Evolutionary conservation across 2,888 invertebrate genomes (phyloP).

Genomic region (Hypomecis punctinalis): DNA sequence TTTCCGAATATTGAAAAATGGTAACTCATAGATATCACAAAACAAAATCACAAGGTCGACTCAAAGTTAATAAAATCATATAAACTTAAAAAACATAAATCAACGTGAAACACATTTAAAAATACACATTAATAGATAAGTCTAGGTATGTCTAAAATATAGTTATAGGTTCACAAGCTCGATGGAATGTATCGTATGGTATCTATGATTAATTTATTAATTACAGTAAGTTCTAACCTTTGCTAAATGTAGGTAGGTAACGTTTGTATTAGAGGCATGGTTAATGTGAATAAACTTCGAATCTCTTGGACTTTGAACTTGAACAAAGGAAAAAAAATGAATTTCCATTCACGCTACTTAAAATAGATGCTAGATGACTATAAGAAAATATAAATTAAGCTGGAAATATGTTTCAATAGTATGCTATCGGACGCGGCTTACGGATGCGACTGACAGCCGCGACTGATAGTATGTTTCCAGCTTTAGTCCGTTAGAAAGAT

Average conservation of each 20-base stretch:
- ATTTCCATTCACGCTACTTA: no score
- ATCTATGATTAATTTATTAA: constrained; percentile 46
- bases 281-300: no score
- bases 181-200: constrained; percentile 49
- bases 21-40: constrained; percentile 64
- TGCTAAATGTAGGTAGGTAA: neutral
- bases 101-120: constrained; percentile 43
- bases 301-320: no score
- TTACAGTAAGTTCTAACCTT: neutral
- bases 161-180: constrained; percentile 60
- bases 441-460: no score
- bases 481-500: no score
- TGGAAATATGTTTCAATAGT: no score
- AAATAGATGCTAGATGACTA: no score
- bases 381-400: no score
- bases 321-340: no score
- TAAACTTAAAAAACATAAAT: constrained; percentile 46
- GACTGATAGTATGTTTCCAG: no score
- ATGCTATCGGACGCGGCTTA: no score
- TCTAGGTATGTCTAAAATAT: neutral
- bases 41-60: constrained; percentile 45
- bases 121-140: constrained; percentile 32
- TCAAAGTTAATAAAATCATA: constrained; percentile 41
- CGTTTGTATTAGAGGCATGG: neutral
- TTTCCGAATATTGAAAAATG: constrained; percentile 46